Evolutionary conservation across 2,113 vertebrate species (phyloP).

Genomic region (Pedetes capensis): DNA sequence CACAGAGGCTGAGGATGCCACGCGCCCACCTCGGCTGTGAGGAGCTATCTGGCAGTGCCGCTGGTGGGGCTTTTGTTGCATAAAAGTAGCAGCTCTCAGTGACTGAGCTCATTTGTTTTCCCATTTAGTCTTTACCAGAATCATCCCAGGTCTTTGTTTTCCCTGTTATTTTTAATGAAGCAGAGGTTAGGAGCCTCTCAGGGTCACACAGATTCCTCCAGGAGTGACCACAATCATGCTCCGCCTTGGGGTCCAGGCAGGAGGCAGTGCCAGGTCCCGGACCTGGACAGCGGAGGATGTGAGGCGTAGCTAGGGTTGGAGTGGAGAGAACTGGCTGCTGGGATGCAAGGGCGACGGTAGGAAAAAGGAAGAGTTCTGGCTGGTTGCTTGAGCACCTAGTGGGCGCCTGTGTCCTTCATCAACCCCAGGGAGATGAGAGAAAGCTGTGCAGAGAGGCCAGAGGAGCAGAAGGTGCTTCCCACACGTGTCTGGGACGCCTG

Average conservation of each 20-base stretch:
- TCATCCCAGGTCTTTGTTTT: background rate
- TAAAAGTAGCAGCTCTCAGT: background rate
- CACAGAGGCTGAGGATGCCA: background rate
- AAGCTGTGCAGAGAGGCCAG: background rate
- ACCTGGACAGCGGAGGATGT: background rate
- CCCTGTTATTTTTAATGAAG: background rate
- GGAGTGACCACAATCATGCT: background rate
- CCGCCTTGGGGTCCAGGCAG: background rate
- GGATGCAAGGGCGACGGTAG: rapidly evolving
- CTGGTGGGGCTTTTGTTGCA: background rate
- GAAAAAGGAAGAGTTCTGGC: background rate
- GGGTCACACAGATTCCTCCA: background rate
- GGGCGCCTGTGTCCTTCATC: background rate
- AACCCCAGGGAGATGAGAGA: background rate
- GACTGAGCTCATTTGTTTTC: background rate
- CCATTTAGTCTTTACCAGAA: background rate
- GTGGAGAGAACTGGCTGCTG: background rate
- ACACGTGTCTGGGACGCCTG: background rate
- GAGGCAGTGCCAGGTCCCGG: background rate
- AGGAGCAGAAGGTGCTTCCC: background rate
- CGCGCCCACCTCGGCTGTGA: background rate
- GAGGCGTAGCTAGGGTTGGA: background rate
- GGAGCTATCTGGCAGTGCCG: background rate
- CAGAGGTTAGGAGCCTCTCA: background rate
- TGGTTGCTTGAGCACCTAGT: background rate